Base-by-base conservation (phyloP, 2,888 invertebrate genomes). In the Epsilonema sp. region DNA sequence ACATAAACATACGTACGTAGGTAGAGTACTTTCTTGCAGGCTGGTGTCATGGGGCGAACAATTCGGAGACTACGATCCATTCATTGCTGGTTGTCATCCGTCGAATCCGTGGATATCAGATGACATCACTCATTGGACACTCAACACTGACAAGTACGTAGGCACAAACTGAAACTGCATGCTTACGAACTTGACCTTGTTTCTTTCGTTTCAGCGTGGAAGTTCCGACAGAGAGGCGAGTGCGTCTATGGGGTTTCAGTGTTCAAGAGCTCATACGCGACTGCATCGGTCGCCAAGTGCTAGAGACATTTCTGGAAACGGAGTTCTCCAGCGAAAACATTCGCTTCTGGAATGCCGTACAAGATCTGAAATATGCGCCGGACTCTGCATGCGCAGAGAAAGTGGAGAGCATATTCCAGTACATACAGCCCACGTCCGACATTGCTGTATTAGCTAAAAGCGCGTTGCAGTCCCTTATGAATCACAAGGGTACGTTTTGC, bases 261-360 rank as follows among this genome's bases (percentile, higher is more conserved):
- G 83, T 94, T 69, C 84, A 89, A 63, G 92, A 92, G 67, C 71
- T 94, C 52, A 80, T 94, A 16, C 54, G 57, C 39, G 63, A 63
- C 51, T 57, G 55, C 3, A 63, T 63, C 21, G 63, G 63, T 36
- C 52, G 63, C 48, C 64, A 65, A 52, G 63, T 64, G 21, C 89
- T 97, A 67, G 90, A 90, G 44, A 79, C 78, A 56, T 97, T 90
- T 69, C 75, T 94, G 55, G 77, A 85, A 55, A 90, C 89, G 65
- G 94, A 97, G 67, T 97, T 90, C 72, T 90, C 90, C 49, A 89
- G 89, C 63, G 97, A 97, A 68, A 97, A 97, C 67, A 89, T 97
- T 56, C 75, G 89, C 48, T 97, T 97, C 72, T 97, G 90, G 89
- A 76, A 80, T 60, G 86, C 86, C 0, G 90, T 90, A 31, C 86